Conservation (phyloP, 2,113 vertebrate species). For the Cottus gobio region DNA sequence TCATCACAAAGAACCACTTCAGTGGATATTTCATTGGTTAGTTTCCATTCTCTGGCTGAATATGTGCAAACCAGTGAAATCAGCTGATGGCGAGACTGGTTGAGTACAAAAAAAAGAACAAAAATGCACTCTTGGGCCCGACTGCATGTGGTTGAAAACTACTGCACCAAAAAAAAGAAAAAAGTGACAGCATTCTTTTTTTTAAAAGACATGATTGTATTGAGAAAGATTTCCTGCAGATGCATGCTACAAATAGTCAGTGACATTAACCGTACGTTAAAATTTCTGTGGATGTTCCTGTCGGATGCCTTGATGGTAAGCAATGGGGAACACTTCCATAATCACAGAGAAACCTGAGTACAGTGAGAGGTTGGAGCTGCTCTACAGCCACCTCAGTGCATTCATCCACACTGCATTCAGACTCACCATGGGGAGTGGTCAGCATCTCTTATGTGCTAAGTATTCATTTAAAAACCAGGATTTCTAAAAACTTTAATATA, state of each 20-base stretch:
- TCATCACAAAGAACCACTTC: neutral
- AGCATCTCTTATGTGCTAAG: conserved; percentile 29
- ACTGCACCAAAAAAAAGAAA: conserved; percentile 45
- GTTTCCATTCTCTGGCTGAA: conserved; percentile 35
- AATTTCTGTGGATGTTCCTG: conserved; percentile 56
- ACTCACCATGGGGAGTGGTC: conserved; percentile 29
- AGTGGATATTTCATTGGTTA: neutral
- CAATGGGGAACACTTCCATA: conserved; percentile 57
- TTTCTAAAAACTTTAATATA: conserved; percentile 42
- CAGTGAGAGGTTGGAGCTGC: conserved; percentile 41
- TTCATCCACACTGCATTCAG: conserved; percentile 34
- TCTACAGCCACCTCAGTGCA: conserved; percentile 48
- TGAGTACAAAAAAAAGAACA: neutral
- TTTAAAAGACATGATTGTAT: conserved; percentile 29
- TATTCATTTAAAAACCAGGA: conserved; percentile 11
- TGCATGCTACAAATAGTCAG: conserved; percentile 82
- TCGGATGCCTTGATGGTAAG: conserved; percentile 38
- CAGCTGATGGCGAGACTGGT: neutral
- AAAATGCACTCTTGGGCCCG: conserved; percentile 19
- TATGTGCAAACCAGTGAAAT: conserved; percentile 51
- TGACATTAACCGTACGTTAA: conserved; percentile 74
- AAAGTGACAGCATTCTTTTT: conserved; percentile 31
- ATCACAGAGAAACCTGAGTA: conserved; percentile 54
- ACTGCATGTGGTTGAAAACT: conserved; percentile 49
- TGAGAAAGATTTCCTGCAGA: conserved; percentile 63